A percentile compares a stretch with the other conserved stretches of the same genome.
phyloP scores from a whole-genome alignment of 2,797 vertebrate genomes.

The Uromys caudimaculatus region DNA sequence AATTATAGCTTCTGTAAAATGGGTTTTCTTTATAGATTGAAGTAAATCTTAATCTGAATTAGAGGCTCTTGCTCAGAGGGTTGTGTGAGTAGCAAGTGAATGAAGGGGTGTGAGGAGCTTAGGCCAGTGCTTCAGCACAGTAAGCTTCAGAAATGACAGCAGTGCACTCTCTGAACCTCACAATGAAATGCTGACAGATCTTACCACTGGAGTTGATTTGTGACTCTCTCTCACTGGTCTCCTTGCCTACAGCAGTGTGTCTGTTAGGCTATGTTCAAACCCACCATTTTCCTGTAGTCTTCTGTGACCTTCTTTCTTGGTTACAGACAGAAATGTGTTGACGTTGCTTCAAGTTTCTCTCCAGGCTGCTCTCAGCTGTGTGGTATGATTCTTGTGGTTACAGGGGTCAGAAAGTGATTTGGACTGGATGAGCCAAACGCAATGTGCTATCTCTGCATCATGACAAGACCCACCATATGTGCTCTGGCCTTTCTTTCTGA shows the following conservation, averaged over 20 bases:
- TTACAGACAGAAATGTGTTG: not conserved
- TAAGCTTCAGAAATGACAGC: not conserved
- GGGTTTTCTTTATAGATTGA: not conserved
- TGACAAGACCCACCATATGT: not conserved
- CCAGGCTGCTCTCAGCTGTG: not conserved
- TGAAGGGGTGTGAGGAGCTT: not conserved
- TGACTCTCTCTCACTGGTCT: not conserved
- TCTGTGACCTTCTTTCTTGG: not conserved
- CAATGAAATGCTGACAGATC: not conserved
- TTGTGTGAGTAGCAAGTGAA: not conserved
- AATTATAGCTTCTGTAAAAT: constrained; percentile 18
- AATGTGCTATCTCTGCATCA: not conserved
- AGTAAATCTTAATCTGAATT: not conserved
- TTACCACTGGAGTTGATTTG: not conserved
- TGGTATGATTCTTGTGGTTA: not conserved
- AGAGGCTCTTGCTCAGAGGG: not conserved
- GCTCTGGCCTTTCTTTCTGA: not conserved
- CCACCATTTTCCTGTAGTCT: not conserved
- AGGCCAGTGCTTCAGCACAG: not conserved
- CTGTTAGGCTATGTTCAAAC: not conserved
- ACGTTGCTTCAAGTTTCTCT: not conserved
- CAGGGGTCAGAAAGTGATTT: not conserved
- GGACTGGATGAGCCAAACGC: not conserved
- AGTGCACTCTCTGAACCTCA: not conserved
- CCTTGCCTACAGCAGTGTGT: not conserved